Evolutionary conservation across 2,113 vertebrate genomes (phyloP).

Genomic region (Haemorhous mexicanus): DNA sequence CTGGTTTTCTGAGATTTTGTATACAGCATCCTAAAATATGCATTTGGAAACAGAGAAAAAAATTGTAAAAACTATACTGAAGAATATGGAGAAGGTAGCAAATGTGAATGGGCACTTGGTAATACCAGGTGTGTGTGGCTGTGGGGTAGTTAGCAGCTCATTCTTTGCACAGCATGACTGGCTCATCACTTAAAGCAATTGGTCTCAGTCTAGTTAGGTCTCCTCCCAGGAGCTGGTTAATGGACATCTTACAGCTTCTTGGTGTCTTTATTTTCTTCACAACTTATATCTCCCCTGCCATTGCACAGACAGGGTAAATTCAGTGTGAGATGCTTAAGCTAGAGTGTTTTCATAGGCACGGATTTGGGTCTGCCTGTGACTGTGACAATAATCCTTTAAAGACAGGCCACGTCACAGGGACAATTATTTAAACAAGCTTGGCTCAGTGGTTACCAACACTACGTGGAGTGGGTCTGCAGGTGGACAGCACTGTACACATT

Average conservation of each 20-base stretch:
- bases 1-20: not conserved
- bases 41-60: not conserved
- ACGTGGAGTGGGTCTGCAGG: not conserved
- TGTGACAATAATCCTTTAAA: not conserved
- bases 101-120: not conserved
- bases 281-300: not conserved
- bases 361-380: not conserved
- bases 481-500: not conserved
- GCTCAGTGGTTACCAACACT: not conserved
- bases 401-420: not conserved
- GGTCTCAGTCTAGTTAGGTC: not conserved
- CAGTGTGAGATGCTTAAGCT: not conserved
- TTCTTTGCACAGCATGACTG: not conserved
- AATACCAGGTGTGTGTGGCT: accelerated
- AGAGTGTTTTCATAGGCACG: not conserved
- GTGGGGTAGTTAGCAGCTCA: accelerated
- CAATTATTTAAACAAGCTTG: not conserved
- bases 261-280: not conserved
- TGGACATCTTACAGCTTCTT: not conserved
- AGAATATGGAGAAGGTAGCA: not conserved
- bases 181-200: not conserved
- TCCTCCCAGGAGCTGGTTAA: not conserved
- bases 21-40: not conserved
- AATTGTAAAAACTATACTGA: not conserved
- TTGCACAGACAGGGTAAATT: not conserved